Conservation (phyloP, 1,140 invertebrate genomes). For the Drosophila persimilis region DNA sequence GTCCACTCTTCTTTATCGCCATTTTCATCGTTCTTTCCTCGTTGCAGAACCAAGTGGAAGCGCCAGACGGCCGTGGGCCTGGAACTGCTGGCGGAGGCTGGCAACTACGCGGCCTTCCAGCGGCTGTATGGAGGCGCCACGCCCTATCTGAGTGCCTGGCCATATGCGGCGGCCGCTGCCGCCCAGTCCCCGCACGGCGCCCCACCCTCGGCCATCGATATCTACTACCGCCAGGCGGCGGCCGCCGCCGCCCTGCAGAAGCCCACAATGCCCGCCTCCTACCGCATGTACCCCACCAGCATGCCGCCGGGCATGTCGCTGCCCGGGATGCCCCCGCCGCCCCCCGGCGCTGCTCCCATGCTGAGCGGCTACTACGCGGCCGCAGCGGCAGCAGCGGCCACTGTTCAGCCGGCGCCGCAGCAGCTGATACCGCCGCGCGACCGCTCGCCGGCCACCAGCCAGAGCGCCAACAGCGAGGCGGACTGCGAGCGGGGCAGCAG, state of each 20-base stretch:
- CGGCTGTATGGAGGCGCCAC: constrained; percentile 91
- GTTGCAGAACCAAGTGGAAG: constrained; percentile 99
- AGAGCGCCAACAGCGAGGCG: constrained; percentile 66
- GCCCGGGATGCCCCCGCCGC: constrained; percentile 62
- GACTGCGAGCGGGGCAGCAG: constrained; percentile 60
- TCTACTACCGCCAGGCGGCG: constrained; percentile 90
- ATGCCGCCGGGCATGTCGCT: constrained; percentile 65
- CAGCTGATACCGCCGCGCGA: constrained; percentile 28
- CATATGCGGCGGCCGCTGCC: constrained; percentile 84
- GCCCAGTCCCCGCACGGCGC: constrained; percentile 84
- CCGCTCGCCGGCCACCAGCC: constrained; percentile 63
- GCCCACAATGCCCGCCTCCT: constrained; percentile 88
- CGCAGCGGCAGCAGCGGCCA: constrained; percentile 39
- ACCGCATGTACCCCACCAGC: constrained; percentile 84
- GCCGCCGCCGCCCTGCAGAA: constrained; percentile 89
- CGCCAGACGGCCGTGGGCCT: constrained; percentile 98
- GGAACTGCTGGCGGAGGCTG: constrained; percentile 97
- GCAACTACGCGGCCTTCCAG: constrained; percentile 98
- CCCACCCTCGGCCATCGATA: constrained; percentile 87
- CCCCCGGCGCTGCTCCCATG: constrained; percentile 61
- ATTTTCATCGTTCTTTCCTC: constrained; percentile 45
- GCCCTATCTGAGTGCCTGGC: constrained; percentile 87
- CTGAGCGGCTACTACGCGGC: constrained; percentile 75
- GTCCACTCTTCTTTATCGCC: constrained; percentile 11
- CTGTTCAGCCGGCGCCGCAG: constrained; percentile 15